Evolutionary conservation across 1,140 invertebrate species (phyloP).

Genomic region (Rhopalosiphum maidis): DNA sequence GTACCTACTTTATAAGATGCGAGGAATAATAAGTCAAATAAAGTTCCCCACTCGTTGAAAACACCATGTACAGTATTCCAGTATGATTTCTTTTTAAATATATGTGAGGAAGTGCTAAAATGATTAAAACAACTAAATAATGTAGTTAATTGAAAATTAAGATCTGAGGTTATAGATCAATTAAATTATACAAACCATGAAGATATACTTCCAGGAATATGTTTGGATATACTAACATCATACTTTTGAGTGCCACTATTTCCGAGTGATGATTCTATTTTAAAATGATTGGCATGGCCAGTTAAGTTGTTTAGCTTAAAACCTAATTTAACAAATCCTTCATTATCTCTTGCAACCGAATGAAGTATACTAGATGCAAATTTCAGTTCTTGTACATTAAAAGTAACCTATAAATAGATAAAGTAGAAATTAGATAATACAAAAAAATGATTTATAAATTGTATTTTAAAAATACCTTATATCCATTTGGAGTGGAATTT

Average conservation of each 20-base stretch:
- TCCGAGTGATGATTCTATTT: slow-evolving; percentile 62
- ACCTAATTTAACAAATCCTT: slow-evolving; percentile 81
- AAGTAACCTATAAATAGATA: slow-evolving; percentile 76
- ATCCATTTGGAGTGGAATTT: slow-evolving; percentile 71
- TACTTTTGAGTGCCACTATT: slow-evolving; percentile 18
- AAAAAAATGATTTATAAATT: slow-evolving; percentile 69
- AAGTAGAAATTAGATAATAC: neutral
- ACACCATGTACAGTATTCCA: slow-evolving; percentile 83
- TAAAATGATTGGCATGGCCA: slow-evolving; percentile 75
- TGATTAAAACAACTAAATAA: slow-evolving; percentile 61
- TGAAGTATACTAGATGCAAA: slow-evolving; percentile 79
- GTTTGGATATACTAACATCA: slow-evolving; percentile 26
- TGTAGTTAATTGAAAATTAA: neutral
- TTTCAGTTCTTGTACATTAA: slow-evolving; percentile 85
- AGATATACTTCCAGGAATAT: slow-evolving; percentile 39
- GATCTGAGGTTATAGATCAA: neutral
- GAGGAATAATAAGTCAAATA: slow-evolving; percentile 72
- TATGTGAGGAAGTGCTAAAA: slow-evolving; percentile 69
- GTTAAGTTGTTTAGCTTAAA: slow-evolving; percentile 77
- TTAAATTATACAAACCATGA: slow-evolving; percentile 32
- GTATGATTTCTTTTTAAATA: slow-evolving; percentile 77
- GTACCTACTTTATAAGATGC: slow-evolving; percentile 63
- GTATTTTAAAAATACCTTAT: slow-evolving; percentile 87
- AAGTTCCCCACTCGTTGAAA: slow-evolving; percentile 70
- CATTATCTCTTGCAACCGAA: slow-evolving; percentile 77